A percentile compares a stretch with the other conserved stretches of the same genome.
phyloP scores from a whole-genome alignment of 2,113 vertebrate genomes.

The Poeciliopsis turrubarensis region DNA sequence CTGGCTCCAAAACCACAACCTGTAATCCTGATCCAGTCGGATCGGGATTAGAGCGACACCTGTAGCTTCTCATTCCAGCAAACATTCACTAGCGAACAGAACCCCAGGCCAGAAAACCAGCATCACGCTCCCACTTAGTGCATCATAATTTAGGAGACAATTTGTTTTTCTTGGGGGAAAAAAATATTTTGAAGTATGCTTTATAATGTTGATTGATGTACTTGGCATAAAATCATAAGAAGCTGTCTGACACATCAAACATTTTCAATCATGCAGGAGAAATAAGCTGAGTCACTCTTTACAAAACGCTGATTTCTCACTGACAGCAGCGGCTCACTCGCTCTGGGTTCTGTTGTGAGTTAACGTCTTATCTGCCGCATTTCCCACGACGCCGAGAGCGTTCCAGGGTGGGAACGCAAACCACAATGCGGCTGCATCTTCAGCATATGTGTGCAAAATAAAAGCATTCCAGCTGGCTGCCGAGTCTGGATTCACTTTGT shows the following conservation, averaged over 20 bases:
- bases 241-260: not conserved
- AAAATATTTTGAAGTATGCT: not conserved
- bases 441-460: conserved; percentile 40
- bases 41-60: too few relatives aligned
- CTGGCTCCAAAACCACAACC: too few relatives aligned
- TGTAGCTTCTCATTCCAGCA: too few relatives aligned
- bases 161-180: not conserved
- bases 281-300: not conserved
- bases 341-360: not conserved
- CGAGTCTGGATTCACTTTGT: conserved; percentile 61
- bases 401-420: conserved; percentile 42
- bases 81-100: too few relatives aligned
- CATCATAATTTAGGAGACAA: not conserved
- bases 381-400: conserved; percentile 38
- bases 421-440: conserved; percentile 35
- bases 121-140: not conserved
- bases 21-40: too few relatives aligned
- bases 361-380: conserved; percentile 21
- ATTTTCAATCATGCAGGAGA: not conserved
- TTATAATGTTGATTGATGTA: not conserved
- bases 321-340: not conserved
- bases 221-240: not conserved
- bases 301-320: not conserved
- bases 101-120: too few relatives aligned
- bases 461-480: conserved; percentile 62